Base-by-base conservation (phyloP, 1,140 invertebrate species). In the Chrysoperla carnea region DNA sequence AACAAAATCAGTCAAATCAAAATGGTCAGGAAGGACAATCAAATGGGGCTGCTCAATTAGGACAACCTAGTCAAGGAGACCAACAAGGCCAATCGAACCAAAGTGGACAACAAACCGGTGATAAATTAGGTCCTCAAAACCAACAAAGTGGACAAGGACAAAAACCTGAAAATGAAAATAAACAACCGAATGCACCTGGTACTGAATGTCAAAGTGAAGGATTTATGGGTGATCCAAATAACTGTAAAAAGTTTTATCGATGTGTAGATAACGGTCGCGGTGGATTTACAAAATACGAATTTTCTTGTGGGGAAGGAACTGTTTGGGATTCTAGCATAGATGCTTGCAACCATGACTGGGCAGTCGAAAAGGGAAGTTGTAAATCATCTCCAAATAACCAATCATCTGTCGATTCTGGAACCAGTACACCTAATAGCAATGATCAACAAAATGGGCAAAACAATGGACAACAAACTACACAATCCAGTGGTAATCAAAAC, bases 241-340 rank as follows among this genome's bases (percentile, higher is more conserved):
- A 81, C 44, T 83, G 80, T 47, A 65, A 56, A 39, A 78, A 77
- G 45, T 82, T 81, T 52, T 78, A 80, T 47, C 65, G 76, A 55
- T 82, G 79, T 56, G 71, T 78, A 0, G 53, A 64, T 38, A 58
- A 72, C 43, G 69, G 68, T 0, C 52, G 56, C 63, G 69, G 64
- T 42, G 64, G 63, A 2, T 80, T 68, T 47, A 70, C 61, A 41
- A 72, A 67, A 55, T 75, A 76, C 49, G 71, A 80, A 50, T 85
- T 78, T 59, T 65, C 63, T 8, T 85, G 81, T 54, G 75, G 72
- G 13, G 63, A 67, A 36, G 73, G 75, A 46, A 84, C 81, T 8
- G 70, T 80, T 45, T 85, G 78, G 77, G 80, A 84, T 61, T 67
- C 72, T 39, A 57, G 68, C 5, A 55, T 68, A 39, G 59, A 71